Evolutionary conservation across 2,797 vertebrate species (phyloP).

Genomic region (Silurus aristotelis): DNA sequence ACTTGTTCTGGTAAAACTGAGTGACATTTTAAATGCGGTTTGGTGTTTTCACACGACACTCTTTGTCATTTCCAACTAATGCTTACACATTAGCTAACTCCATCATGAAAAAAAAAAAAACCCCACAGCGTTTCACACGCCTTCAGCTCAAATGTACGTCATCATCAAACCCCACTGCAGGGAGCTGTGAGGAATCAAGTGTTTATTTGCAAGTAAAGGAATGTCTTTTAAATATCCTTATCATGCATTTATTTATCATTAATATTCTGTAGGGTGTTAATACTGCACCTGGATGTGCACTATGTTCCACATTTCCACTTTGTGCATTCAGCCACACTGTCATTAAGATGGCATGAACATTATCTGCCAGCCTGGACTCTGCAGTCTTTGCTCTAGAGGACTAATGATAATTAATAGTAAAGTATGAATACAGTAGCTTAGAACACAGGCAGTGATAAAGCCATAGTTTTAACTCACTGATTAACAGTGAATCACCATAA

Average conservation of each 20-base stretch:
- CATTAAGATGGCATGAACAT: not conserved
- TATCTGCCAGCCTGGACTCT: not conserved
- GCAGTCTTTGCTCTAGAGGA: not conserved
- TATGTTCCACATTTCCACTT: not conserved
- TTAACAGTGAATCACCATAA: slow-evolving; percentile 1
- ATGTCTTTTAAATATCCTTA: not conserved
- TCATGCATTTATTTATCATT: not conserved
- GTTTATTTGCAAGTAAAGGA: not conserved
- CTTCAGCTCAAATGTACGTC: not conserved
- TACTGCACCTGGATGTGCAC: too few relatives aligned
- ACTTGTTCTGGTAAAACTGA: not conserved
- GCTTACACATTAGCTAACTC: not conserved
- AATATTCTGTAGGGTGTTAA: not conserved
- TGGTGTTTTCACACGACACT: slow-evolving; percentile 11
- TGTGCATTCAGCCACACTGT: not conserved
- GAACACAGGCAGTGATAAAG: slow-evolving; percentile 1
- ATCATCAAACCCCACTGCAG: not conserved
- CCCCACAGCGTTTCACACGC: not conserved
- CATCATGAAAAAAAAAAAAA: not conserved
- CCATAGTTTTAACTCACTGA: not conserved
- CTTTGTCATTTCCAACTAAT: slow-evolving; percentile 14
- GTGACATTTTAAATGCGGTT: not conserved
- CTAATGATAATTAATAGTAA: slow-evolving; percentile 11
- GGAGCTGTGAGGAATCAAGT: not conserved
- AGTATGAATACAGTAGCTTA: not conserved